Base-by-base conservation (phyloP, 2,113 vertebrate genomes). In the Oncorhynchus kisutch region DNA sequence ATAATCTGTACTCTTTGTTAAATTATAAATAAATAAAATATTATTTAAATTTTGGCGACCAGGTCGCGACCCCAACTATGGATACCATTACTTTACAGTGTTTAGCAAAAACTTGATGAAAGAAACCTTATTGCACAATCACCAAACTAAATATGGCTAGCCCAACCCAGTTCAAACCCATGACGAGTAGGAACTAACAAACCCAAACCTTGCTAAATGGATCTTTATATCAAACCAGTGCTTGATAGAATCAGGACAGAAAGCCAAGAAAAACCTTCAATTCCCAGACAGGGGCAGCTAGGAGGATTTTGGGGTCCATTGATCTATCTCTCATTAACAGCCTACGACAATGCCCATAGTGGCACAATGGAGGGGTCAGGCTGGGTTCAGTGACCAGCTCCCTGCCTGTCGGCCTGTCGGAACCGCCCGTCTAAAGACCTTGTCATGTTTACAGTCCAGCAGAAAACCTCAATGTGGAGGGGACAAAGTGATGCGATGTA, bases 241-340 rank as follows among this genome's bases (percentile, higher is more conserved):
- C 59, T 62, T 62, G 6, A 62, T n/a, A 62, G 59, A n/a, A 24
- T 9, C 59, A 22, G 59, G n/a, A 62, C 59, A 62, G 59, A 62
- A 62, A 62, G 57, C 9, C 16, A 60, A 24, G 29, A 9, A 70
- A 77, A 72, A 77, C 76, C 85, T 77, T 90, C 75, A 88, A 81
- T 84, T 78, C 85, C 73, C 77, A 85, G 87, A 88, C 59, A 54
- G 80, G 84, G 79, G 31, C 75, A 62, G 81, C 64, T 14, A 85
- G 81, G 78, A 79, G 81, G 82, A 79, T 73, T 82, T 84, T 34
- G 60, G 84, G 84, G 59, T 86, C 84, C 71, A 73, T 89, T 88
- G 86, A 87, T 90, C 84, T 82, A 80, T 82, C 82, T 88, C 91
- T 93, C 92, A 93, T 94, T 93, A 93, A 92, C 85, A 86, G 77